phyloP scores from a whole-genome alignment of 1,140 invertebrate genomes.

The Cyrtorhinus lividipennis region DNA sequence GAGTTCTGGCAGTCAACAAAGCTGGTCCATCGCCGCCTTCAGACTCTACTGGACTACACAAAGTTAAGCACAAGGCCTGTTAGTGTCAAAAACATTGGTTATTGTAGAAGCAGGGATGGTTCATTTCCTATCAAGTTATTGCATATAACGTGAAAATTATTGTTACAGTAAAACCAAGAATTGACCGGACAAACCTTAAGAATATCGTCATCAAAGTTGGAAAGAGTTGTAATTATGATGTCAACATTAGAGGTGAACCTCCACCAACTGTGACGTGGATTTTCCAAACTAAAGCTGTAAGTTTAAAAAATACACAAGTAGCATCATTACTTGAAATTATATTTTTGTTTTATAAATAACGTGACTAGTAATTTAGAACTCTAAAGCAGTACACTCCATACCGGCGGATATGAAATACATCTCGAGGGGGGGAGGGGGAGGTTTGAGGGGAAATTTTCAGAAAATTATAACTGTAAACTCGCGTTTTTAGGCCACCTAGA shows the following conservation, averaged over 20 bases:
- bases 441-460: too few relatives aligned
- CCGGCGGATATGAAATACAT: too few relatives aligned
- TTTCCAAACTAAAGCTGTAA: constrained; percentile 39
- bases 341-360: too few relatives aligned
- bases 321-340: too few relatives aligned
- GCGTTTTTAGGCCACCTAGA: too few relatives aligned
- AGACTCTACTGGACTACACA: constrained; percentile 81
- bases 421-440: too few relatives aligned
- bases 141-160: neutral
- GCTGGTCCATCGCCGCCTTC: constrained; percentile 87
- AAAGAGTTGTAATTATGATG: constrained; percentile 80
- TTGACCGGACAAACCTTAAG: constrained; percentile 87
- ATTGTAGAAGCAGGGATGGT: neutral
- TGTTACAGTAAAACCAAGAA: constrained; percentile 80
- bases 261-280: constrained; percentile 85
- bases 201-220: constrained; percentile 78
- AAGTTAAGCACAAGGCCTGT: constrained; percentile 78
- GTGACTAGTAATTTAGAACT: too few relatives aligned
- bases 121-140: neutral
- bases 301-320: too few relatives aligned
- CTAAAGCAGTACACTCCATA: too few relatives aligned
- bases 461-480: too few relatives aligned
- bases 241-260: constrained; percentile 89
- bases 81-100: too few relatives aligned
- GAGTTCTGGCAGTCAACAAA: constrained; percentile 91